Evolutionary conservation across 1,140 invertebrate species (phyloP), one percentile per base, ranked within the genome.

Genomic region (Drosophila gunungcola): DNA sequence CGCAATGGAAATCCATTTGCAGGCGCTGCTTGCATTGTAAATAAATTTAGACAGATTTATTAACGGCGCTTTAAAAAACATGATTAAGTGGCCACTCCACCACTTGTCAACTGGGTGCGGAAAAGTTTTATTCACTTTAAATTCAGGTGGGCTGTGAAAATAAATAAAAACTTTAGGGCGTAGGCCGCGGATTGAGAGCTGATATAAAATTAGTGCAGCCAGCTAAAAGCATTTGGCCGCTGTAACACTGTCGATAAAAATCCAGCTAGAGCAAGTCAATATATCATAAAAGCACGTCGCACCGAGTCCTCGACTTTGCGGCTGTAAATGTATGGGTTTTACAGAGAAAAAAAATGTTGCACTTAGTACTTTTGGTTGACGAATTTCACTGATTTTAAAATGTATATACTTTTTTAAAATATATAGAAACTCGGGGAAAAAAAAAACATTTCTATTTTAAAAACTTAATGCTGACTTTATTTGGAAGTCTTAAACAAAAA

Each of bases 211-310:
- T 88, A 88, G 83, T 80, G 84, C 67, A 61, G 41, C 51, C 43
- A 27, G 62, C 83, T 88, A 86, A 88, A 88, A 86, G 83, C 83
- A 72, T 88, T 79, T 57, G 56, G 79, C 45, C 63, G 57, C 27
- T 51, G 62, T 75, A 67, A 85, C 72, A 63, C 65, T 43, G 60
- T 42, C 64, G 69, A 86, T 81, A 85, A 85, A 86, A 78, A 68
- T 61, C 34, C n/a, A 41, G 45, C 61, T 53, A 29, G 61, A 68
- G 76, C 83, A 60, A 89, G 83, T 88, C 84, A 83, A 89, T 88
- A 88, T 88, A 88, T 88, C 83, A 88, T 88, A 88, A 88, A 88
- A 89, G 83, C 83, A 88, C 76, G 76, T 83, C 79, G 65, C 60
- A 73, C 34, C 70, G 61, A 76, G 82, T 67, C 67, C 79, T 68